Conservation (phyloP, 2,797 vertebrate species). For the Pelodytes ibericus region DNA sequence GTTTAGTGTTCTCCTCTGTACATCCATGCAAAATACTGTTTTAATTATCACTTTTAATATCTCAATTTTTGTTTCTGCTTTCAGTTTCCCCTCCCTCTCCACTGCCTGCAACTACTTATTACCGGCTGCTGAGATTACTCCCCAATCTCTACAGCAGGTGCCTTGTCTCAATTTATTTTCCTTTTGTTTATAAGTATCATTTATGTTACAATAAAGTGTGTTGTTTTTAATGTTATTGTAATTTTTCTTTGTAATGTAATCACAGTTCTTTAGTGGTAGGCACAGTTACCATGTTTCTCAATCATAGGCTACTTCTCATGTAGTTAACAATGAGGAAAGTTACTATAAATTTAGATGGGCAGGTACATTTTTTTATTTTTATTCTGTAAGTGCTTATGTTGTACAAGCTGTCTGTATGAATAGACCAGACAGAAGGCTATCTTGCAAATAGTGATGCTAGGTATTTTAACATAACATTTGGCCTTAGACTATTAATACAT, state of each 20-base stretch:
- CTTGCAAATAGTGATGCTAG: no score
- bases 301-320: slow-evolving; percentile 20
- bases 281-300: slow-evolving; percentile 57
- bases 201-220: slow-evolving; percentile 74
- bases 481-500: no score
- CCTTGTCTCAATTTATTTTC: slow-evolving; percentile 73
- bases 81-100: slow-evolving; percentile 55
- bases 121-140: slow-evolving; percentile 78
- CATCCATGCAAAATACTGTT: slow-evolving; percentile 81
- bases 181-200: slow-evolving; percentile 65
- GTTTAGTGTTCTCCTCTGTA: slow-evolving; percentile 65
- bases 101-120: slow-evolving; percentile 65
- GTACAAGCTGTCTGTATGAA: not conserved
- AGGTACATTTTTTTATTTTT: not conserved
- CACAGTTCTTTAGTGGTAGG: slow-evolving; percentile 65
- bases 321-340: not conserved
- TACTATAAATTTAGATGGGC: slow-evolving; percentile 44
- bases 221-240: slow-evolving; percentile 69
- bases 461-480: slow-evolving; percentile 4
- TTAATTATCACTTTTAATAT: slow-evolving; percentile 85
- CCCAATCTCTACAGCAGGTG: slow-evolving; percentile 78
- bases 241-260: slow-evolving; percentile 62
- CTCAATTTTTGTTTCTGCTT: slow-evolving; percentile 75
- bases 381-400: not conserved
- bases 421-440: not conserved